phyloP scores from a whole-genome alignment of 2,888 invertebrate genomes.

The Rosalia funebris region DNA sequence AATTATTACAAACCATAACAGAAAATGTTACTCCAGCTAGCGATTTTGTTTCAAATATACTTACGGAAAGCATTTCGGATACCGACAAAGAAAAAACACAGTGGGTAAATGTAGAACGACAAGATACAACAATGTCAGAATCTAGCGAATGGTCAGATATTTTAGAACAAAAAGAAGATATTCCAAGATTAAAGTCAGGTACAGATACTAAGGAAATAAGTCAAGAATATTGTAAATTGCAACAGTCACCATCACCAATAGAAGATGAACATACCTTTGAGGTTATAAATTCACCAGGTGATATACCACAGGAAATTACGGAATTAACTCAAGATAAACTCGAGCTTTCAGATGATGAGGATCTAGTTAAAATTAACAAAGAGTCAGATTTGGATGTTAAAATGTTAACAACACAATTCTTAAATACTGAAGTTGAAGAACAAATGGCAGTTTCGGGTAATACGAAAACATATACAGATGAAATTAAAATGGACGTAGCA shows the following conservation, averaged over 20 bases:
- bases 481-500: background rate
- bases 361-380: slow-evolving; percentile 3
- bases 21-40: slow-evolving; percentile 12
- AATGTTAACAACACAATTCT: slow-evolving; percentile 1
- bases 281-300: slow-evolving; percentile 4
- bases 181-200: background rate
- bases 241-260: background rate
- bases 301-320: background rate
- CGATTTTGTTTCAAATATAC: slow-evolving; percentile 8
- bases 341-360: slow-evolving; percentile 2
- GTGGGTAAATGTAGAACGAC: slow-evolving; percentile 9
- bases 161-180: background rate
- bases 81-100: background rate
- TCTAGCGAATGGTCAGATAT: background rate
- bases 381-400: background rate
- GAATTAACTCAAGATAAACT: slow-evolving; percentile 1
- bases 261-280: slow-evolving; percentile 13
- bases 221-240: background rate
- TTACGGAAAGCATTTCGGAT: slow-evolving; percentile 1
- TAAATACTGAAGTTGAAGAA: slow-evolving; percentile 9
- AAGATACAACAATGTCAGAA: background rate
- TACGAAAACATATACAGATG: background rate
- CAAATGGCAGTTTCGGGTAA: background rate
- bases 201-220: too few relatives aligned
- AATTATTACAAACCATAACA: slow-evolving; percentile 8